Evolutionary conservation across 1,140 invertebrate species (phyloP).

Genomic region (Aphelinus certus): DNA sequence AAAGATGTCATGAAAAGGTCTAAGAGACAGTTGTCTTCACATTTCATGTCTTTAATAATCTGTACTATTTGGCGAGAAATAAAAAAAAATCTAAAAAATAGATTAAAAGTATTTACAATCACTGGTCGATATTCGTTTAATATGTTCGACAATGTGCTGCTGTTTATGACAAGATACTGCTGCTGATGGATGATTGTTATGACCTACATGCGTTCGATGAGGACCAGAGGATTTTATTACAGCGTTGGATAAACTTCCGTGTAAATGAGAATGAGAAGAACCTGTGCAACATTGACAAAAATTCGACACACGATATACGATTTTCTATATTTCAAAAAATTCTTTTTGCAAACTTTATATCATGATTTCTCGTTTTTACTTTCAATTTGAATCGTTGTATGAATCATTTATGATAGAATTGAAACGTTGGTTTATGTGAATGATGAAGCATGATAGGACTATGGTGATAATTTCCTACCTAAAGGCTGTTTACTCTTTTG

Average conservation of each 20-base stretch:
- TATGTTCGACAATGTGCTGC: constrained; percentile 61
- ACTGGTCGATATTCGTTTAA: constrained; percentile 63
- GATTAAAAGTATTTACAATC: constrained; percentile 59
- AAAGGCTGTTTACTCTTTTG: background rate
- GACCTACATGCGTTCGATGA: constrained; percentile 52
- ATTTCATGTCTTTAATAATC: constrained; percentile 22
- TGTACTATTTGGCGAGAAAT: constrained; percentile 29
- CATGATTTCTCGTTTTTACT: background rate
- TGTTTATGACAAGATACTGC: constrained; percentile 61
- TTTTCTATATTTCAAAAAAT: background rate
- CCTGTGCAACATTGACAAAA: constrained; percentile 44
- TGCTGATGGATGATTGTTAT: constrained; percentile 53
- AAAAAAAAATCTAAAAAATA: constrained; percentile 29
- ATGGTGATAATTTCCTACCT: constrained; percentile 7
- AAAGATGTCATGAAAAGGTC: constrained; percentile 18
- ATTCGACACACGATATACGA: constrained; percentile 28
- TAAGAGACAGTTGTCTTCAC: background rate
- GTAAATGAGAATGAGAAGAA: constrained; percentile 54
- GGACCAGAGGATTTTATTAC: constrained; percentile 49
- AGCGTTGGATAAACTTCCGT: constrained; percentile 51
- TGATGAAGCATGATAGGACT: constrained; percentile 22
- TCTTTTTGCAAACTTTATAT: background rate
- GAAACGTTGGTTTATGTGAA: background rate
- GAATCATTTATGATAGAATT: no score
- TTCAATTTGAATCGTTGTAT: background rate